A percentile compares a stretch with the other conserved stretches of the same genome.
Evolutionary conservation across 2,113 vertebrate genomes (phyloP).

Genomic region (Passer montanus): DNA sequence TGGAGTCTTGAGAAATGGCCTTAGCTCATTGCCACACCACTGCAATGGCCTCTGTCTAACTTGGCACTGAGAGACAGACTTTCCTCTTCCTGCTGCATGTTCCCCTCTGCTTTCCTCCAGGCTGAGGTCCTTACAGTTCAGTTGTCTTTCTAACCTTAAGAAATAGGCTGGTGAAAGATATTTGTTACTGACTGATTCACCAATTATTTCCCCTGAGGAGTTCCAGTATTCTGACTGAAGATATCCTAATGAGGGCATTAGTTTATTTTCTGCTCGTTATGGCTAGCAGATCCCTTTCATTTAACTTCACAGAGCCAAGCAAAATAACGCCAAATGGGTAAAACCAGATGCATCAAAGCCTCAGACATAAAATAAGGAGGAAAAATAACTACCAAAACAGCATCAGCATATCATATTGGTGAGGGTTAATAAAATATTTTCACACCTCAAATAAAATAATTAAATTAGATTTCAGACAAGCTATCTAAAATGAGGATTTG

Average conservation of each 20-base stretch:
- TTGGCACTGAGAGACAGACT: background rate
- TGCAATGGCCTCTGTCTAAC: background rate
- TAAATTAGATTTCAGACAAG: background rate
- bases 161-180: background rate
- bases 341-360: background rate
- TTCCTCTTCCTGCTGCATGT: background rate
- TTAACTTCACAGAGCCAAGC: background rate
- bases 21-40: background rate
- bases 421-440: background rate
- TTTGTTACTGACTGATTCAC: background rate
- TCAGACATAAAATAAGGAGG: background rate
- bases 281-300: background rate
- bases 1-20: background rate
- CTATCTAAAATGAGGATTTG: background rate
- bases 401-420: background rate
- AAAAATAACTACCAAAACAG: background rate
- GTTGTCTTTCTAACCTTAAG: background rate
- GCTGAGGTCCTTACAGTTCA: background rate
- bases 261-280: background rate
- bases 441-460: background rate
- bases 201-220: background rate
- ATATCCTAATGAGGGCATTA: background rate
- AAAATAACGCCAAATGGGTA: background rate
- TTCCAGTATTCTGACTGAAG: background rate
- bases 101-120: background rate